Evolutionary conservation across 2,113 vertebrate species (phyloP), one percentile per base, ranked within the genome.

Genomic region (Sorex araneus): DNA sequence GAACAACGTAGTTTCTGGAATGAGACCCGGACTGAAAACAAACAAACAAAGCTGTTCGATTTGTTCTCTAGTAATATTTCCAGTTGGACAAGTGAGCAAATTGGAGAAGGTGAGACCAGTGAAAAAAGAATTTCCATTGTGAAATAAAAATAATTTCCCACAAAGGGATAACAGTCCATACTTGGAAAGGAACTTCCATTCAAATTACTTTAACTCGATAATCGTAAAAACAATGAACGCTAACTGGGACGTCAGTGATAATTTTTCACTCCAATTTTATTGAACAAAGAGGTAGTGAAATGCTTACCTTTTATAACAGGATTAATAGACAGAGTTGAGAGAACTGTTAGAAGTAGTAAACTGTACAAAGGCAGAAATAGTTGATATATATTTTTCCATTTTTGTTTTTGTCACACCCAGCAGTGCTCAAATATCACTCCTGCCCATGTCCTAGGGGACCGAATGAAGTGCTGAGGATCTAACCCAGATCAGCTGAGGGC

Each of bases 1-100:
- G 76, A 89, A 3, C 64, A 43, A 21, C 1, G 11, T 2, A 23
- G 30, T 89, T 74, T 83, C 6, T 54, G 54, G 64, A 67, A 77
- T 19, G 18, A 87, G 40, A 81, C 70, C 1, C 6, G 66, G 2
- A 71, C 10, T 27, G 30, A 11, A 71, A n/a, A 40, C 10, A 50
- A 40, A 75, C 74, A 60, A 60, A 60, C 57, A 60, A 60, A 60
- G 19, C 57, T 30, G 9, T 66, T 77, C 50, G 13, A 66, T 18
- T 73, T 84, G 45, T n/a, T 92, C 91, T 77, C 54, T 69, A 84
- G 63, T 70, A 45, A 64, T 94, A 81, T n/a, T 80, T 81, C 40
- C 19, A 5, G 43, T 40, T 32, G 64, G 66, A 76, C 75, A 57
- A 23, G 6, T 77, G 36, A 93, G 25, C 18, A 60, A 79, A 73